These are phyloP conservation scores for Caerostris darwini DNA, from an alignment of 1,140 invertebrate genomes.

Conservation along the genomic window DNA sequence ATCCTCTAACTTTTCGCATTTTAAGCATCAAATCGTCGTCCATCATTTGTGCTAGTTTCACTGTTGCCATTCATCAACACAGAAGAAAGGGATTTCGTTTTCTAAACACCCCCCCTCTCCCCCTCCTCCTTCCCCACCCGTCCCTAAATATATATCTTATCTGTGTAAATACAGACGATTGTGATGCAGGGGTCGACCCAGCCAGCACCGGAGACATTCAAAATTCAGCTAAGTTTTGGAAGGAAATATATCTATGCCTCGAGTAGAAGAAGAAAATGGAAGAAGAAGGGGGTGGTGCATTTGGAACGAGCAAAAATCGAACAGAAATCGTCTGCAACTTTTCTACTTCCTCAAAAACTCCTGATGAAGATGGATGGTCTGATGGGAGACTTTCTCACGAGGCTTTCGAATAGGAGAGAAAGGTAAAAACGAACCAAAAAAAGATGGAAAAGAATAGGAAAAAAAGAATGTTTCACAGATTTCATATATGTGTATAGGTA, in stretches of 20 bases:
- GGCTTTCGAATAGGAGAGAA: neutral
- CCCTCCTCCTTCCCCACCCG: too few species aligned
- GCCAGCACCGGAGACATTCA: neutral
- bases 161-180: neutral
- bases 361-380: constrained; percentile 42
- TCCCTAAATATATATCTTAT: neutral
- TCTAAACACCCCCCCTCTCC: neutral
- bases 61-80: neutral
- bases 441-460: neutral
- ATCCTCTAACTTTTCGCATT: neutral
- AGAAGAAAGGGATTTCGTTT: neutral
- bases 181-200: neutral
- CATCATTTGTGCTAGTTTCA: neutral
- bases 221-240: neutral
- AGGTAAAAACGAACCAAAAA: neutral
- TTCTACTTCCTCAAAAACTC: neutral
- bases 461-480: neutral
- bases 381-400: constrained; percentile 16
- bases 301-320: constrained; percentile 12
- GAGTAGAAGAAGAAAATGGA: too few species aligned
- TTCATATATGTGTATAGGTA: neutral
- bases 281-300: neutral
- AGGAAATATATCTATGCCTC: constrained; percentile 4
- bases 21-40: neutral
- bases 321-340: neutral